Evolutionary conservation across 2,797 vertebrate genomes (phyloP).

Genomic region (Carduelis carduelis): DNA sequence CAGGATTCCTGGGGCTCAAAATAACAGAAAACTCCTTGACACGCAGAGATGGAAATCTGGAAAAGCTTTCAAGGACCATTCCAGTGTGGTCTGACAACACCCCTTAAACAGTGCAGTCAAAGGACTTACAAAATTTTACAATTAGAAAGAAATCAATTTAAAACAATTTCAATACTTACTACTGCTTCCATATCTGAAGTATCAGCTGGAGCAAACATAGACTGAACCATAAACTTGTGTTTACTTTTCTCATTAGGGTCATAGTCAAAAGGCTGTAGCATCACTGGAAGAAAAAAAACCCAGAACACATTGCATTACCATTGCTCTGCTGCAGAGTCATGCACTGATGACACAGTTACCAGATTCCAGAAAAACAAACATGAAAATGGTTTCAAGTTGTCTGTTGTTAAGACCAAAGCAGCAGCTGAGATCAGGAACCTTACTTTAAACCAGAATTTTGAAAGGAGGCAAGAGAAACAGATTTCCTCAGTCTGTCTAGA

Average conservation of each 20-base stretch:
- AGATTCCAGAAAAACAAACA: neutral
- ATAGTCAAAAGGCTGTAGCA: constrained; percentile 97
- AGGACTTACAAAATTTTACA: neutral
- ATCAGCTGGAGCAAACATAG: constrained; percentile 88
- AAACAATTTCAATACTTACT: constrained; percentile 80
- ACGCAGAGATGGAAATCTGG: neutral
- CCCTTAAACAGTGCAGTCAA: neutral
- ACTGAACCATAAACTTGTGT: constrained; percentile 99
- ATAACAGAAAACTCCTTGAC: neutral
- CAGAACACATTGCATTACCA: constrained; percentile 22
- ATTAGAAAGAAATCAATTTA: neutral
- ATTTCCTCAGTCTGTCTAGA: neutral
- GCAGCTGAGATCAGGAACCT: neutral
- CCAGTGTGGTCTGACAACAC: neutral
- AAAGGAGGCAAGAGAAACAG: neutral
- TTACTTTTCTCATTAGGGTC: constrained; percentile 97
- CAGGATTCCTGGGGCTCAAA: neutral
- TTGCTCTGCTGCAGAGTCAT: neutral
- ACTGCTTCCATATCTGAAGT: constrained; percentile 95
- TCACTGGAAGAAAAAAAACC: constrained; percentile 81
- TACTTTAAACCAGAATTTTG: neutral
- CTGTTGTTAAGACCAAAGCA: neutral
- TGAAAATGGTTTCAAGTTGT: neutral
- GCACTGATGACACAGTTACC: neutral
- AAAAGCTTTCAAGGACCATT: neutral